These are phyloP conservation scores for Brachionus asplanchnoidis DNA, from an alignment of 1,140 invertebrate species.

Conservation along the genomic window DNA sequence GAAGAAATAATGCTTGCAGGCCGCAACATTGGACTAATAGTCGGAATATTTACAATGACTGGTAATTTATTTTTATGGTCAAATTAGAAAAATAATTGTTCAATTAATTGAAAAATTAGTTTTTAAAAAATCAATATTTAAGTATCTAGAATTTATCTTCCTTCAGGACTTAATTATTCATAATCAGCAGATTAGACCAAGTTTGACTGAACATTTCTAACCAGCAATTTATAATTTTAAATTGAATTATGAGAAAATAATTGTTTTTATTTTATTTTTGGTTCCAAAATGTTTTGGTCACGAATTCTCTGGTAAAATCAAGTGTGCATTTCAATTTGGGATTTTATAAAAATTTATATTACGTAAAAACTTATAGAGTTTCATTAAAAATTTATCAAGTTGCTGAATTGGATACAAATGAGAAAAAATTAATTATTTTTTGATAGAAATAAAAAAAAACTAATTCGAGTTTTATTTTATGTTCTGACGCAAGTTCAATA, in stretches of 20 bases:
- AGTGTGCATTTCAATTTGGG: no score
- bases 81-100: neutral
- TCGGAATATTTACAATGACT: slow-evolving; percentile 97
- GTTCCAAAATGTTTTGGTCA: neutral
- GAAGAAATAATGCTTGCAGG: slow-evolving; percentile 96
- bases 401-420: no score
- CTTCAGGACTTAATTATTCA: neutral
- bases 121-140: slow-evolving; percentile 3
- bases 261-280: neutral
- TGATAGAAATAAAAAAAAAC: neutral
- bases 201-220: neutral
- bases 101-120: slow-evolving; percentile 3
- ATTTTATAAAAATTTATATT: no score
- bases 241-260: no score
- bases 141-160: neutral
- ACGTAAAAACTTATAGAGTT: no score
- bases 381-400: no score
- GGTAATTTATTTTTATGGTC: slow-evolving; percentile 60
- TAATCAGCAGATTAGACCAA: neutral
- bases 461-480: slow-evolving; percentile 43
- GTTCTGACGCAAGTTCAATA: slow-evolving; percentile 40
- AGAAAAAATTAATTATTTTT: neutral
- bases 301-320: no score
- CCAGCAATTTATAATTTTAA: neutral
- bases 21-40: slow-evolving; percentile 85